Evolutionary conservation across 2,797 vertebrate genomes (phyloP).

Genomic region (Calcarius lapponicus): DNA sequence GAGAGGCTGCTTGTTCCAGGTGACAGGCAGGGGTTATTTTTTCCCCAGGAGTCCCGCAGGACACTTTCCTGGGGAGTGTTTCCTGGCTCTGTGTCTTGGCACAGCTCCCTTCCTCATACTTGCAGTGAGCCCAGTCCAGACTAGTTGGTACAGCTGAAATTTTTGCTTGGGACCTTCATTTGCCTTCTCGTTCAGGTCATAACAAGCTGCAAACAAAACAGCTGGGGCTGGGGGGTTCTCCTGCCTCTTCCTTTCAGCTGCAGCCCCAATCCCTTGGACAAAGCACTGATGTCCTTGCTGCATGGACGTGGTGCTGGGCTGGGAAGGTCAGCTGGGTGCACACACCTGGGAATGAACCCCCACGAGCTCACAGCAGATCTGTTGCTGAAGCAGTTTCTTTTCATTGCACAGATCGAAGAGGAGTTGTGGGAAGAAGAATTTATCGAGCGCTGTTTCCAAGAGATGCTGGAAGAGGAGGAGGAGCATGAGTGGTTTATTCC

Average conservation of each 20-base stretch:
- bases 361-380: fast-evolving
- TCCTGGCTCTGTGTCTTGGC: not conserved
- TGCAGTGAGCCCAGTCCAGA: not conserved
- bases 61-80: not conserved
- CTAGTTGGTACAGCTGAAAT: not conserved
- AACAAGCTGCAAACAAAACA: not conserved
- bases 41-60: not conserved
- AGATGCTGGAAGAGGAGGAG: constrained; percentile 93
- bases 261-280: not conserved
- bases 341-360: not conserved
- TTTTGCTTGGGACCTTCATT: not conserved
- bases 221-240: not conserved
- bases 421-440: constrained; percentile 95
- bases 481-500: constrained; percentile 92
- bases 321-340: not conserved
- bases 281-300: not conserved
- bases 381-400: not conserved
- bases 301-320: not conserved
- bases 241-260: not conserved
- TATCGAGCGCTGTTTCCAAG: constrained; percentile 91
- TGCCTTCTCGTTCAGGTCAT: not conserved
- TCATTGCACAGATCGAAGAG: constrained; percentile 83
- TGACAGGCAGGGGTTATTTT: not conserved
- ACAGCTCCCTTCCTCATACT: not conserved
- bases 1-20: not conserved